phyloP scores from a whole-genome alignment of 2,888 invertebrate genomes.

The Boloria euphrosyne region DNA sequence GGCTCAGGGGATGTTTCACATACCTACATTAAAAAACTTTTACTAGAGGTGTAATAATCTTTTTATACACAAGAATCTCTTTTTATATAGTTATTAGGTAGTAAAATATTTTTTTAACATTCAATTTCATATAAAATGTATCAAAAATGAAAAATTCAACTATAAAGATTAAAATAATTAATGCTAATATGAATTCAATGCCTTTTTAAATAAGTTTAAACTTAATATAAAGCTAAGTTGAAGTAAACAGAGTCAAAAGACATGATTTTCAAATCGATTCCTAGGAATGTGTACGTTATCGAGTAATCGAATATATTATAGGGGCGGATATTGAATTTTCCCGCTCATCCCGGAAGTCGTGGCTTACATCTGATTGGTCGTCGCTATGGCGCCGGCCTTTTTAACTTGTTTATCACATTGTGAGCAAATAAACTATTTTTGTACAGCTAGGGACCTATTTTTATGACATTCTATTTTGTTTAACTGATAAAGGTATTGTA shows the following conservation, averaged over 20 bases:
- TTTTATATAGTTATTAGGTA: too few relatives aligned
- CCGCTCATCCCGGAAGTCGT: constrained; percentile 69
- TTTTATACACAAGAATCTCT: too few relatives aligned
- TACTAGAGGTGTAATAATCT: too few relatives aligned
- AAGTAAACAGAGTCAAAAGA: not conserved
- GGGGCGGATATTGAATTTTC: constrained; percentile 78
- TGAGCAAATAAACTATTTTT: constrained; percentile 55
- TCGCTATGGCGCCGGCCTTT: constrained; percentile 65
- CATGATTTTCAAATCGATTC: constrained; percentile 5
- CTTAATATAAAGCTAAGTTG: too few relatives aligned
- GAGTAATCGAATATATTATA: constrained; percentile 70
- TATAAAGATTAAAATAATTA: too few relatives aligned
- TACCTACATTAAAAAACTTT: too few relatives aligned
- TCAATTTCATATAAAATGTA: too few relatives aligned
- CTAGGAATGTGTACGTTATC: constrained; percentile 57
- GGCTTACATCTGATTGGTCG: constrained; percentile 60
- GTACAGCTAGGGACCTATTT: constrained; percentile 8
- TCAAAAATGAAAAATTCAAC: too few relatives aligned
- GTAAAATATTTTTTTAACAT: too few relatives aligned
- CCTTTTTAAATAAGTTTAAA: too few relatives aligned
- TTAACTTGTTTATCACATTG: constrained; percentile 69
- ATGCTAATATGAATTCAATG: too few relatives aligned
- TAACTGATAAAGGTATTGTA: not conserved
- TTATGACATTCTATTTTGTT: not conserved
- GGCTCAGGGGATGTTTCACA: too few relatives aligned